These are phyloP conservation scores for Anhinga rufa DNA, from an alignment of 2,113 vertebrate species.

Conservation along the genomic window DNA sequence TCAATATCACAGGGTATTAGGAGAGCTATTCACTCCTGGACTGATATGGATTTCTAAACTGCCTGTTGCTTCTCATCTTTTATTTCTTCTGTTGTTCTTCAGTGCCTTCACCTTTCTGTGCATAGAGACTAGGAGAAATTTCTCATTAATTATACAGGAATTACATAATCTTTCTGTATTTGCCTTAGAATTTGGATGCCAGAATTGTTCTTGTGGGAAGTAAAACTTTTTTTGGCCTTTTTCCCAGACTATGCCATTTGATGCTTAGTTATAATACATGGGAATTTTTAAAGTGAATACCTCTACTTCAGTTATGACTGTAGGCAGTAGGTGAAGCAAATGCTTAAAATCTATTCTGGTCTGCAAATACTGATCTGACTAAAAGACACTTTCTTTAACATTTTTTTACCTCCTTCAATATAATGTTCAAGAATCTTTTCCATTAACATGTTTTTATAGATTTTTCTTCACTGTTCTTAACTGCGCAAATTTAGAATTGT, in stretches of 20 bases:
- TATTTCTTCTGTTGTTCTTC: background rate
- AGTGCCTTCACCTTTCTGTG: background rate
- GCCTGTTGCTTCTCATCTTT: background rate
- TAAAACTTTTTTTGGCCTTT: background rate
- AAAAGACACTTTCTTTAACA: background rate
- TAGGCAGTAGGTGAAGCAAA: background rate
- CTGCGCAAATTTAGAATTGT: background rate
- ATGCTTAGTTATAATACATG: background rate
- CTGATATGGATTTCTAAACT: background rate
- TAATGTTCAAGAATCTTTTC: background rate
- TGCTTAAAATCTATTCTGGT: background rate
- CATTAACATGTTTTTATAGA: background rate
- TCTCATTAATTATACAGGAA: background rate
- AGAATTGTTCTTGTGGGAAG: background rate
- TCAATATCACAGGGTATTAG: background rate
- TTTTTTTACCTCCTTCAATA: background rate
- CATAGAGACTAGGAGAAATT: background rate
- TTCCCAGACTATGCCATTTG: background rate
- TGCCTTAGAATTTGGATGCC: background rate
- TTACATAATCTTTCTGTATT: background rate
- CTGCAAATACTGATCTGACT: background rate
- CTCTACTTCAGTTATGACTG: background rate
- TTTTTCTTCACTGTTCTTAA: background rate
- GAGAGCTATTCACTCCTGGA: background rate
- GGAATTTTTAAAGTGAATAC: background rate